Base-by-base conservation (phyloP, 2,888 invertebrate species). In the Siphonodentalium dalli region DNA sequence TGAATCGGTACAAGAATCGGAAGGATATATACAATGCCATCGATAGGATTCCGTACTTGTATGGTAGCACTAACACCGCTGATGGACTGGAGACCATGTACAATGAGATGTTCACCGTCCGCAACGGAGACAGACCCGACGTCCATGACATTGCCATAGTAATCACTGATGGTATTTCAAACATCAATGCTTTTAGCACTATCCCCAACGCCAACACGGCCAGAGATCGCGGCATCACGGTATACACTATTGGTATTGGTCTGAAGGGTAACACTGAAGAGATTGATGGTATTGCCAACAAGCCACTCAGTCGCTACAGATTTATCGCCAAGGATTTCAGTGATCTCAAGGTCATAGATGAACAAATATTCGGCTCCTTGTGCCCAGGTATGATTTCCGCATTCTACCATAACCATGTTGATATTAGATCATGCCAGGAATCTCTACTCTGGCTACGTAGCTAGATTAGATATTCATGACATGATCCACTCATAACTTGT, bases 91-190 rank as follows among this genome's bases (percentile, higher is more conserved):
- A 61, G 6, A 54, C 58, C n/a, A 63, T 68, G 60, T 52, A 66
- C 15, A 47, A 41, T 6, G 34, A 61, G 33, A 65, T 69, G 58
- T 74, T 63, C 40, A 64, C 66, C n/a, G 37, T 52, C 5, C 48
- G 38, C 5, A 60, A 63, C 24, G 75, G 75, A 6, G 75, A 74
- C 58, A 47, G 72, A 26, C 50, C 57, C 8, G 60, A 51, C 24
- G 66, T 63, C 2, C 60, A 56, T 9, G 68, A 74, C 52, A 54
- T 69, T 15, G 67, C 59, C 21, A 58, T 75, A 23, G 37, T 75
- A 15, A 54, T 75, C 43, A 74, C 75, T 29, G 73, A 75, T 45
- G 69, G 69, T 40, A 57, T 72, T 38, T 75, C 75, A 5, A 72
- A 75, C 58, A 64, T 71, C 27, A 65, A 72, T 53, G 62, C 67